Percentiles rank a stretch among this genome's conserved stretches.
phyloP scores from a whole-genome alignment of 92 coral and sea anemone species.

The Zoanthus gigantus region DNA sequence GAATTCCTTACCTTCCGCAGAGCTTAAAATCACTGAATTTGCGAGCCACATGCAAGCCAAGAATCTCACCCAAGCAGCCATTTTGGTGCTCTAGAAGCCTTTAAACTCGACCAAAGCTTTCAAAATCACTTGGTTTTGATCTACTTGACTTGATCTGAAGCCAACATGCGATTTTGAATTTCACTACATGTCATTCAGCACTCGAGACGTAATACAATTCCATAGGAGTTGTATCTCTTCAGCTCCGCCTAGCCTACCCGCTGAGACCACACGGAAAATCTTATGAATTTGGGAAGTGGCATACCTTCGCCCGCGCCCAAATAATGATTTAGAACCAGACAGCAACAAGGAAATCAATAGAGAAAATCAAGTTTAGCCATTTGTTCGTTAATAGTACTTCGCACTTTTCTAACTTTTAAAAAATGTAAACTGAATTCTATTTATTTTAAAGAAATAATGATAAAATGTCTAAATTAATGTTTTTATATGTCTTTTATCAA shows the following conservation, averaged over 20 bases:
- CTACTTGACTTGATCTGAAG: slow-evolving; percentile 27
- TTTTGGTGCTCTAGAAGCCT: slow-evolving; percentile 11
- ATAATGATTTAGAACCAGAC: slow-evolving; percentile 1
- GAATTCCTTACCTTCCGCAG: slow-evolving; percentile 24
- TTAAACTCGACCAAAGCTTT: slow-evolving; percentile 24
- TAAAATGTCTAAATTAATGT: background rate
- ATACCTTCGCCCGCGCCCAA: slow-evolving; percentile 32
- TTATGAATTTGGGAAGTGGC: slow-evolving; percentile 12
- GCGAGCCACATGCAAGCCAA: slow-evolving; percentile 11
- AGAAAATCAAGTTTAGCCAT: background rate
- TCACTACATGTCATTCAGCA: slow-evolving; percentile 35
- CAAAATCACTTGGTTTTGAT: slow-evolving; percentile 10
- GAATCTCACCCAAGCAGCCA: slow-evolving; percentile 1
- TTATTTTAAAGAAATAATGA: background rate
- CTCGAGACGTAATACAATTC: slow-evolving; percentile 34
- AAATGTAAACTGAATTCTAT: background rate
- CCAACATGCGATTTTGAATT: slow-evolving; percentile 30
- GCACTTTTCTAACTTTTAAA: background rate
- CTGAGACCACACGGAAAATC: slow-evolving; percentile 39
- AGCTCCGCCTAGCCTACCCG: slow-evolving; percentile 16
- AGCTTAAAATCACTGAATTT: background rate
- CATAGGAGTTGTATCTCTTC: background rate
- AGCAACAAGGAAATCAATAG: slow-evolving; percentile 25
- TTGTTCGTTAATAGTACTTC: background rate
- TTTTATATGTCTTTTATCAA: background rate